Conservation (phyloP, 2,113 vertebrate genomes). For the Oncorhynchus nerka region DNA sequence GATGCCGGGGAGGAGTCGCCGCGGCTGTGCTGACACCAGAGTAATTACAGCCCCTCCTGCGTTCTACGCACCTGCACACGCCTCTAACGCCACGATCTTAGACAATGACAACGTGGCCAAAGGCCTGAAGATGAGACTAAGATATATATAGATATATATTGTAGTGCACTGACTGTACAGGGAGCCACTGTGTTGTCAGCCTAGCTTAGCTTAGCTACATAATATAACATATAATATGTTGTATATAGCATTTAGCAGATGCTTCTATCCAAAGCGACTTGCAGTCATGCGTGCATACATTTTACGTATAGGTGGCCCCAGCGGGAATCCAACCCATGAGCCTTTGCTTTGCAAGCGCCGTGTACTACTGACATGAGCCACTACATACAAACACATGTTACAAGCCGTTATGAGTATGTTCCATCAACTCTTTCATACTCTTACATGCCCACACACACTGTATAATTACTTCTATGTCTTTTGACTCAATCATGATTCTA, state of each 20-base stretch:
- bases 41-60: conserved; percentile 73
- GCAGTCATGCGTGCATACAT: too few relatives aligned
- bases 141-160: background rate
- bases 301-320: too few relatives aligned
- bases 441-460: background rate
- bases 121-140: conserved; percentile 25
- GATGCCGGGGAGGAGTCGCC: conserved; percentile 90
- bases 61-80: conserved; percentile 76
- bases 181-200: too few relatives aligned
- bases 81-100: conserved; percentile 18
- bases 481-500: background rate
- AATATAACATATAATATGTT: too few relatives aligned
- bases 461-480: background rate
- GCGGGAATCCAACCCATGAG: too few relatives aligned
- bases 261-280: too few relatives aligned
- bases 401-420: background rate
- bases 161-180: too few relatives aligned
- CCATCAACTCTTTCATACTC: background rate
- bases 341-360: too few relatives aligned
- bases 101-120: conserved; percentile 19
- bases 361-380: too few relatives aligned
- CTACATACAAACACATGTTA: background rate
- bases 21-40: conserved; percentile 84
- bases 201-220: too few relatives aligned
- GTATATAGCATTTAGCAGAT: too few relatives aligned